A percentile compares a stretch with the other conserved stretches of the same genome.
Evolutionary conservation across 2,888 invertebrate species (phyloP).

Genomic region (Clunio marinus): DNA sequence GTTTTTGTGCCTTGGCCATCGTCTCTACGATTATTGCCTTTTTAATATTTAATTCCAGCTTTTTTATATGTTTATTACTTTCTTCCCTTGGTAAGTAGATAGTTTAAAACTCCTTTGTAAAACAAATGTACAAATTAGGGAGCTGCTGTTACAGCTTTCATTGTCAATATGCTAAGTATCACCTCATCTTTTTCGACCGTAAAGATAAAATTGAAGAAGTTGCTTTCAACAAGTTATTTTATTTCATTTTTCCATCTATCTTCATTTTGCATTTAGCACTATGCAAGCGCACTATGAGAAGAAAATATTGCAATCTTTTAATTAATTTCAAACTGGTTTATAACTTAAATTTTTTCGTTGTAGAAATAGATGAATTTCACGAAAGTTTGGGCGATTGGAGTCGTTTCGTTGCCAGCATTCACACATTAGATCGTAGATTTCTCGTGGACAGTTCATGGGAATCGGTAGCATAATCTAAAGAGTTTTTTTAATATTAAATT

Average conservation of each 20-base stretch:
- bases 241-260: neutral
- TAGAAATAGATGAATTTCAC: slow-evolving; percentile 80
- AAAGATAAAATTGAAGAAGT: neutral
- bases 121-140: no score
- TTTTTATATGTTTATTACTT: no score
- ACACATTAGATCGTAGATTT: slow-evolving; percentile 80
- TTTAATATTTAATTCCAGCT: no score
- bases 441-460: slow-evolving; percentile 74
- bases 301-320: no score
- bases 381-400: slow-evolving; percentile 70
- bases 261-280: slow-evolving; percentile 1
- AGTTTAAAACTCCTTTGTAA: no score
- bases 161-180: slow-evolving; percentile 31
- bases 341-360: slow-evolving; percentile 68
- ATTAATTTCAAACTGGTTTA: slow-evolving; percentile 44
- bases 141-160: no score
- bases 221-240: neutral
- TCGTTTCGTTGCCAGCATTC: slow-evolving; percentile 84
- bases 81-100: no score
- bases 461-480: slow-evolving; percentile 60
- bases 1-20: no score
- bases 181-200: slow-evolving; percentile 30
- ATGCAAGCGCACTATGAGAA: slow-evolving; percentile 24
- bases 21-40: no score
- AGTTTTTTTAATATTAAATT: no score